Base-by-base conservation (phyloP, 1,140 invertebrate species). In the Plectrocnemia conspersa region DNA sequence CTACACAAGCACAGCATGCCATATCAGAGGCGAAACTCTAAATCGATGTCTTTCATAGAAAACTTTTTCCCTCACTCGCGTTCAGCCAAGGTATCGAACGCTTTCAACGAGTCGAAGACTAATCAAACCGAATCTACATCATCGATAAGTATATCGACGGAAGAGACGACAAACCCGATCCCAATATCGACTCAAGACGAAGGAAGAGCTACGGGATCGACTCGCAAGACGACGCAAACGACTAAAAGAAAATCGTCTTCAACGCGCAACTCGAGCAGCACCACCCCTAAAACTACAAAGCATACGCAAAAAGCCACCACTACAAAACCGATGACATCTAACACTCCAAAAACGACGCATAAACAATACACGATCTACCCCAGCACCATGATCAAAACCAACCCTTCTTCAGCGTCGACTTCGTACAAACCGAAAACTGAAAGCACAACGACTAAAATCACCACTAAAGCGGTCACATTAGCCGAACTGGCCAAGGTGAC, bases 61-160 rank as follows among this genome's bases (percentile, higher is more conserved):
- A 75, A 76, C 42, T 75, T 74, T 38, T 76, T 76, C 61, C 74
- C 74, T 7, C 68, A 72, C 7, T 76, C 74, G 40, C 64, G 74
- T 49, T 74, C 71, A 6, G 69, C 73, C 11, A 76, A 76, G 64
- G 70, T 74, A 50, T 72, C 72, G 3, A 71, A 66, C 35, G 50
- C 71, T 40, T 72, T 72, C 54, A 42, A 61, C 53, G 32, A 55
- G 22, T 23, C 69, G 68, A 35, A 65, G 65, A 50, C 42, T 55
- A 47, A 42, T 11, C 60, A n/a, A 4, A n/a, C 49, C 27, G 2
- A 32, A 64, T 68, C 22, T 66, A 72, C 52, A 54, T 59, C 36
- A 62, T 11, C 11, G 16, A 18, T 40, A 3, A 21, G 23, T 6
- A n/a, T 32, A 35, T 18, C 6, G 16, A 52, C 25, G 2, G 67